phyloP scores from a whole-genome alignment of 2,113 vertebrate genomes.

The Paratilapia polleni region DNA sequence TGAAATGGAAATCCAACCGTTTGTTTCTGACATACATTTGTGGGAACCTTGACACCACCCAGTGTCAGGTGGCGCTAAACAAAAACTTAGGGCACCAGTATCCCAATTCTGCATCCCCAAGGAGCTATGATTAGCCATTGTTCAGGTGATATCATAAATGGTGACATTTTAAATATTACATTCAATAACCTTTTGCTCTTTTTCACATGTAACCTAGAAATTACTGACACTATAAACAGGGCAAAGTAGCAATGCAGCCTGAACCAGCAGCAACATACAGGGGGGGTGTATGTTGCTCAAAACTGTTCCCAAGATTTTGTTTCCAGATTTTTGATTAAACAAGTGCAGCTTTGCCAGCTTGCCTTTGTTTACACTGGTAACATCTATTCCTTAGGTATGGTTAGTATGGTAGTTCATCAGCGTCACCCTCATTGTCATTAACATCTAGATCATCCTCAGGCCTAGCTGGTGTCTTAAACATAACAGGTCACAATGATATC shows the following conservation, averaged over 20 bases:
- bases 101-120: neutral
- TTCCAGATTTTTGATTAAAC: conserved; percentile 48
- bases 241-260: neutral
- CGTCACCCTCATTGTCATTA: neutral
- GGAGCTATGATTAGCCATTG: neutral
- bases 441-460: neutral
- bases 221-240: conserved; percentile 50
- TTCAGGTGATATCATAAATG: neutral
- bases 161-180: neutral
- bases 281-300: no score
- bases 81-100: neutral
- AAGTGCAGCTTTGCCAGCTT: conserved; percentile 20
- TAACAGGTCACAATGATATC: conserved; percentile 17
- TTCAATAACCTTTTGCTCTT: conserved; percentile 44
- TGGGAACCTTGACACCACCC: neutral
- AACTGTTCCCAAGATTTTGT: conserved; percentile 18
- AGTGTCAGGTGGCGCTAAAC: neutral
- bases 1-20: neutral
- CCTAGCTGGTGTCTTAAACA: conserved; percentile 12
- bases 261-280: neutral
- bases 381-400: conserved; percentile 2
- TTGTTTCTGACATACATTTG: neutral
- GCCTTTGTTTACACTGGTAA: conserved; percentile 45
- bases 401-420: neutral
- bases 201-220: conserved; percentile 60